These are phyloP conservation scores for Crax fasciolata DNA, from an alignment of 2,797 vertebrate species.

Conservation along the genomic window DNA sequence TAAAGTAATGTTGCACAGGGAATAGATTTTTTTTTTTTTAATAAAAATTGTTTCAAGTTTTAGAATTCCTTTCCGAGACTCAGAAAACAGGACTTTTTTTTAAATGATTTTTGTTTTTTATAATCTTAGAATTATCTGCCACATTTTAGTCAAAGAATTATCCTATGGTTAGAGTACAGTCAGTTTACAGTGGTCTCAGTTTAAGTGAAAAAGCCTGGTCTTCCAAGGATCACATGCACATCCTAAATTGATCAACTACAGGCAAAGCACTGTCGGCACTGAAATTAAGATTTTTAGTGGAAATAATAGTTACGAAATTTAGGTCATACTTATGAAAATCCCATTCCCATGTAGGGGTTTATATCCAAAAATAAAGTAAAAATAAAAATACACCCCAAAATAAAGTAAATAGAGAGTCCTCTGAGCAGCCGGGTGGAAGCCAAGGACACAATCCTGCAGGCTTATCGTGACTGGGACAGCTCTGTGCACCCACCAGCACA, in stretches of 20 bases:
- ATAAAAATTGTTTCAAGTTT: not conserved
- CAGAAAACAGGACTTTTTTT: not conserved
- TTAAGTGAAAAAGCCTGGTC: not conserved
- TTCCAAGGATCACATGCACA: not conserved
- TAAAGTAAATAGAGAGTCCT: not conserved
- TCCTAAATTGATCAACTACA: not conserved
- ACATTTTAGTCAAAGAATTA: not conserved
- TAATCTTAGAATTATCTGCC: not conserved
- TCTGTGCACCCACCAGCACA: no score
- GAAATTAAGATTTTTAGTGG: not conserved
- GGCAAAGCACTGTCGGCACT: not conserved
- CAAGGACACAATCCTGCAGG: not conserved
- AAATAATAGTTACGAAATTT: not conserved
- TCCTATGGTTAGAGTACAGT: not conserved
- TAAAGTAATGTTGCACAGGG: not conserved
- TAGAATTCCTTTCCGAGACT: not conserved
- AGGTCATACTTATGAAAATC: not conserved
- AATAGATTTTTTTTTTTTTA: not conserved
- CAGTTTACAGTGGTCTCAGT: not conserved
- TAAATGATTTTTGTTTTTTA: not conserved
- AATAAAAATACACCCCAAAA: not conserved
- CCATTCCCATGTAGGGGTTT: not conserved
- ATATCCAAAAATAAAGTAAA: not conserved
- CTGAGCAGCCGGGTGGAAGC: not conserved
- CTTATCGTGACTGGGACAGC: no score